Evolutionary conservation across 2,113 vertebrate genomes (phyloP), one percentile per base, ranked within the genome.

Genomic region (Pelvicachromis taeniatus): DNA sequence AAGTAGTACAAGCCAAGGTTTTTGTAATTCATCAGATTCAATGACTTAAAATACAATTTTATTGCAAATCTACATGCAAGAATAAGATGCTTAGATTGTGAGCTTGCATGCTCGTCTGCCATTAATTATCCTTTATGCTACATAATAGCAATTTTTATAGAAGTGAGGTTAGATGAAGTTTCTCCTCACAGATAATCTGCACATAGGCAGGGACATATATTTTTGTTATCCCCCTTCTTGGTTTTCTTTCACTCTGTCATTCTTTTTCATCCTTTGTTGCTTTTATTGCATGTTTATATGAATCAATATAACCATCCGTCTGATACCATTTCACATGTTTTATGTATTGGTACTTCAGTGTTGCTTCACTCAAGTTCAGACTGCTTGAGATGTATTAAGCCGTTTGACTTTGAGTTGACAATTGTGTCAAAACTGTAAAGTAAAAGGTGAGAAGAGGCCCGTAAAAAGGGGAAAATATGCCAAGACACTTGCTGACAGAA

Each of bases 321-420:
- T 52, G 45, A 52, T 33, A 29, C 1, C 2, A 33, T 75, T 75
- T 75, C 45, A 52, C 70, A 50, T 50, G 70, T 75, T 75, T 75
- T 75, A 75, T 33, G 26, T 54, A 80, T 79, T n/a, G 50, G 56
- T 16, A 50, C 52, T 77, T 86, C 54, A 70, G 58, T 59, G 16
- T 14, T 12, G 26, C 48, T 16, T 63, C 61, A 7, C 81, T 84
- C 55, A 53, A 29, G 33, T 45, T 87, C 59, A 52, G 73, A 63
- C 53, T 75, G 31, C 13, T 33, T 75, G 50, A 81, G 73, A 81
- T 26, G 54, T n/a, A 54, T 53, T 31, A 65, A 80, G 59, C 65
- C 52, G 4, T 86, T 85, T 83, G 52, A 85, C 80, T 81, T 70
- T 85, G 78, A 55, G 56, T 65, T 78, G 85, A 85, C 82, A 85